Conservation (phyloP, 2,113 vertebrate genomes). For the Corythaixoides concolor region DNA sequence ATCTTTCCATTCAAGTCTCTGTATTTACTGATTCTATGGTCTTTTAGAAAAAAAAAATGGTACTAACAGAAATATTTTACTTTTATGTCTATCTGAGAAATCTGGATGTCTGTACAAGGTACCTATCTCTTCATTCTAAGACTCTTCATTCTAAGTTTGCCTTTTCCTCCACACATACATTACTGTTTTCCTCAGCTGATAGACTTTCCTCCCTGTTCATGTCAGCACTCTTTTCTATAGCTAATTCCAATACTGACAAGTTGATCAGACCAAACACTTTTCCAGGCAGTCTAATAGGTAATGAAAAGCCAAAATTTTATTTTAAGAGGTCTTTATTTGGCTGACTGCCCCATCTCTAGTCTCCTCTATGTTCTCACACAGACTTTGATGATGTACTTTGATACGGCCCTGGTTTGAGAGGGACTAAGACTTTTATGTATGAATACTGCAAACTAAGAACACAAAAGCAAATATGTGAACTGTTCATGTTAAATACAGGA, state of each 20-base stretch:
- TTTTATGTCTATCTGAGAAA: background rate
- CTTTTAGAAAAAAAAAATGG: background rate
- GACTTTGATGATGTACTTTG: background rate
- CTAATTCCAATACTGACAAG: background rate
- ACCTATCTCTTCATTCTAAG: background rate
- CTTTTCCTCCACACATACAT: background rate
- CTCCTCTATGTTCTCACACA: background rate
- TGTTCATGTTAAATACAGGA: background rate
- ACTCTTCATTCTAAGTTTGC: background rate
- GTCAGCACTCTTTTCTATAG: background rate
- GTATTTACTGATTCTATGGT: background rate
- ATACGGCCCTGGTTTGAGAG: background rate
- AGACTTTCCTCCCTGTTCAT: background rate
- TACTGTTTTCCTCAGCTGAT: background rate
- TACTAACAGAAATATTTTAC: background rate
- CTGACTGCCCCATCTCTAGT: background rate
- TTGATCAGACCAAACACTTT: background rate
- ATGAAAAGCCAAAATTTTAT: background rate
- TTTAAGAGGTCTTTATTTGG: background rate
- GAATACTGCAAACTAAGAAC: background rate
- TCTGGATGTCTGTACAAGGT: background rate
- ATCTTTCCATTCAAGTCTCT: background rate
- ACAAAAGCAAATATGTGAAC: background rate
- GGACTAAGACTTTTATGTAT: background rate
- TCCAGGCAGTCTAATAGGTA: background rate